Conservation (phyloP, 2,113 vertebrate genomes). For the Menura novaehollandiae region DNA sequence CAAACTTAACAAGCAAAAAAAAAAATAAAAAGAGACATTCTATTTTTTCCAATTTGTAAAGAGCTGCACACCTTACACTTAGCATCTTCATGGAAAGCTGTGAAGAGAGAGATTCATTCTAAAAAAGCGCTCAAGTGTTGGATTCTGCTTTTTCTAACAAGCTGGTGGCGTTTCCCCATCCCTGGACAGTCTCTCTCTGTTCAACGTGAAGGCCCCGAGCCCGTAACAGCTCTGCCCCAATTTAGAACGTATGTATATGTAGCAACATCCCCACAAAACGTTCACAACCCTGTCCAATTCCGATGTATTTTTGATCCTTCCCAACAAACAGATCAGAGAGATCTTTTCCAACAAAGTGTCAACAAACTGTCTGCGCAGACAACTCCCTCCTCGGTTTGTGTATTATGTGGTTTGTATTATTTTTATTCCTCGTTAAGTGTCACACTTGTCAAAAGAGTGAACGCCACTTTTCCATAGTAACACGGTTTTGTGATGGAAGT, state of each 20-base stretch:
- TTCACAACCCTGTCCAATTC: not conserved
- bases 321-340: constrained; percentile 25
- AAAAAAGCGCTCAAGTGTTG: not conserved
- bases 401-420: constrained; percentile 30
- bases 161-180: not conserved
- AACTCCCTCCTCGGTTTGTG: not conserved
- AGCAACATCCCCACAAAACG: not conserved
- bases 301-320: not conserved
- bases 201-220: not conserved
- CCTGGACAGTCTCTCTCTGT: not conserved
- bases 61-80: not conserved
- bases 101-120: not conserved
- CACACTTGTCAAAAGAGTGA: constrained; percentile 49
- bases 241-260: not conserved
- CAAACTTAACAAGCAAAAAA: not conserved
- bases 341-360: constrained; percentile 55
- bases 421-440: constrained; percentile 40
- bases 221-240: not conserved
- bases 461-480: constrained; percentile 38
- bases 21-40: not conserved
- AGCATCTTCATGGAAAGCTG: not conserved
- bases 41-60: not conserved
- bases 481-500: constrained; percentile 10
- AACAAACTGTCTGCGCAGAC: constrained; percentile 47
- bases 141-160: not conserved